Base-by-base conservation (phyloP, 2,113 vertebrate genomes). In the Ochotona curzoniae region DNA sequence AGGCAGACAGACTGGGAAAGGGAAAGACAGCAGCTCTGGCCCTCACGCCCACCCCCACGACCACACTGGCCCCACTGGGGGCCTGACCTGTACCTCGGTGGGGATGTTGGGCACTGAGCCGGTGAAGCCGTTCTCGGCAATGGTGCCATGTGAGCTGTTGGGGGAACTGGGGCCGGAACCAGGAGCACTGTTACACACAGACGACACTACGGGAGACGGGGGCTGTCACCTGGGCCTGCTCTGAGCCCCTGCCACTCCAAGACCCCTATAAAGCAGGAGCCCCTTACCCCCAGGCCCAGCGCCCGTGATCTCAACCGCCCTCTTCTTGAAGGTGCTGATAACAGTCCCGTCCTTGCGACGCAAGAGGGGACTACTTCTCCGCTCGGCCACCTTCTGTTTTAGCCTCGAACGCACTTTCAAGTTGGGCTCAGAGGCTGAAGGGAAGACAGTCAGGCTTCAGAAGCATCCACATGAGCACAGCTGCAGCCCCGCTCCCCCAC, bases 341-440 rank as follows among this genome's bases (percentile, higher is more conserved):
- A 99, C 98, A 0, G 99, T 99, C 63, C 99, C 99, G 5, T 99
- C 99, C 96, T 99, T 99, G 79, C 99, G 98, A 78, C 99, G 98
- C 44, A 99, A 98, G 14, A 99, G 98, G 0, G 99, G 99, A 23
- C 99, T 99, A 98, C 99, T 99, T 96, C 99, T 98, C 73, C 99
- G 97, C 98, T 99, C 99, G 0, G 99, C 99, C 85, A 99, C 99
- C 97, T 99, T 99, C 98, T 99, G 99, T 98, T 99, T 99, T 98
- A 99, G 98, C 96, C 99, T 98, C 0, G 99, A 99, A 30, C 99
- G 98, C 67, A 99, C 99, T 97, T 99, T 99, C 97, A 99, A 97
- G 98, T 99, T 99, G 78, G 99, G 99, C 97, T 99, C 99, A 0
- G 99, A 99, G 60, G 99, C 99, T 99, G 89, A 64, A 47, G 79